A percentile compares a stretch with the other conserved stretches of the same genome.
Conservation (phyloP, 2,797 vertebrate genomes). For the Varecia variegata region DNA sequence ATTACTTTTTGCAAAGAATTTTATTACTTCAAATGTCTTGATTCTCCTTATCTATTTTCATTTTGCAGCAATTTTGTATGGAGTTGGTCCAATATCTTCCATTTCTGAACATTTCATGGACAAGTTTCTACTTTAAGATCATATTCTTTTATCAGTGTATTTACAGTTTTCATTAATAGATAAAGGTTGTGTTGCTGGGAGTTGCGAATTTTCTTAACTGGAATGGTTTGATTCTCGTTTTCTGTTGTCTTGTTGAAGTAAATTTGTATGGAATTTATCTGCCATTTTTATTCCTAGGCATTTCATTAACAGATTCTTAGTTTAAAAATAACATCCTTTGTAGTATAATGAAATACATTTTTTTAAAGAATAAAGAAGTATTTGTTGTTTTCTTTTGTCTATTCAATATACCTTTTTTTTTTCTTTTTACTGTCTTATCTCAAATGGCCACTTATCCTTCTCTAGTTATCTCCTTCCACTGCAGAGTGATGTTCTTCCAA, state of each 20-base stretch:
- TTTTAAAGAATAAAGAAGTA: neutral
- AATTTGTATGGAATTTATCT: neutral
- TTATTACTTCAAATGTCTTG: neutral
- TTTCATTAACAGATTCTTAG: neutral
- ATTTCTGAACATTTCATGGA: neutral
- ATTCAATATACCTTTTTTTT: neutral
- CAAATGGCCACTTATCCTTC: neutral
- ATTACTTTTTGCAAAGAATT: neutral
- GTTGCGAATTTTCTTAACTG: neutral
- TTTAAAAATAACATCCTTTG: neutral
- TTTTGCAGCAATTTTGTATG: neutral
- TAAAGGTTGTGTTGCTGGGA: neutral
- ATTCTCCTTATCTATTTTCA: neutral
- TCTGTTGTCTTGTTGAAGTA: neutral
- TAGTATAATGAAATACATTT: neutral
- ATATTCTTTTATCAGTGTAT: neutral
- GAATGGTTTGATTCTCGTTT: neutral
- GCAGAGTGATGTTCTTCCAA: neutral
- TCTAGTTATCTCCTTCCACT: neutral
- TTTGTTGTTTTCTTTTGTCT: neutral
- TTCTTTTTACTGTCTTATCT: neutral
- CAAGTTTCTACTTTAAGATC: neutral
- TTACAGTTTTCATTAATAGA: neutral
- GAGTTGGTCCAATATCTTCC: neutral
- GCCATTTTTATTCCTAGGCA: neutral